These are phyloP conservation scores for Dolomedes plantarius DNA, from an alignment of 2,888 invertebrate genomes.

Conservation along the genomic window DNA sequence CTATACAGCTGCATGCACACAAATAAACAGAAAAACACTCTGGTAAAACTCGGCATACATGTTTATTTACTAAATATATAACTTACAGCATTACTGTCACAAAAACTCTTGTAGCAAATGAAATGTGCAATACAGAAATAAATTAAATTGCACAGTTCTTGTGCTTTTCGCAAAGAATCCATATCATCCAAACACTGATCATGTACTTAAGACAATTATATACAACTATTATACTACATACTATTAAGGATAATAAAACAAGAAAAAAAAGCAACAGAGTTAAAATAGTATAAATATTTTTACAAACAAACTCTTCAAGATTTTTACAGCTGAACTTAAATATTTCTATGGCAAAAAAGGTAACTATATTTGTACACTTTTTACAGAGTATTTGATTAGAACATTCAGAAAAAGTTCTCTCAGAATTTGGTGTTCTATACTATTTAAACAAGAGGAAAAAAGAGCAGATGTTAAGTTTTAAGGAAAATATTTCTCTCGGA, in stretches of 20 bases:
- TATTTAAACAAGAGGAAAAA: no score
- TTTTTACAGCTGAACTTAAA: constrained; percentile 6
- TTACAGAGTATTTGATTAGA: not conserved
- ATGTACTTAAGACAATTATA: not conserved
- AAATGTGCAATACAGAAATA: constrained; percentile 1
- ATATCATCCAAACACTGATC: not conserved
- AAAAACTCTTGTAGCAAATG: not conserved
- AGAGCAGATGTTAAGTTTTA: no score
- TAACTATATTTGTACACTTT: constrained; percentile 11
- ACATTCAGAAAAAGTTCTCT: not conserved
- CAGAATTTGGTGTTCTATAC: not conserved
- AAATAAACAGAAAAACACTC: not conserved
- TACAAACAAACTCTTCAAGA: not conserved
- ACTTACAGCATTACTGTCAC: not conserved
- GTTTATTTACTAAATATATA: constrained; percentile 13
- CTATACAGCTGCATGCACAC: no score
- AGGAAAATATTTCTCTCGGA: no score
- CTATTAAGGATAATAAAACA: not conserved
- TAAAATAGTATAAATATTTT: constrained; percentile 8
- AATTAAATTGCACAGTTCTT: constrained; percentile 1
- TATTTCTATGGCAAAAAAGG: not conserved
- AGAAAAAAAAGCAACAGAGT: not conserved
- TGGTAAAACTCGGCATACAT: constrained; percentile 5
- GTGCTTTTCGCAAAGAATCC: not conserved
- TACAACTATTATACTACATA: constrained; percentile 6